These are phyloP conservation scores for Tetrax tetrax DNA, from an alignment of 2,113 vertebrate species.

Conservation along the genomic window DNA sequence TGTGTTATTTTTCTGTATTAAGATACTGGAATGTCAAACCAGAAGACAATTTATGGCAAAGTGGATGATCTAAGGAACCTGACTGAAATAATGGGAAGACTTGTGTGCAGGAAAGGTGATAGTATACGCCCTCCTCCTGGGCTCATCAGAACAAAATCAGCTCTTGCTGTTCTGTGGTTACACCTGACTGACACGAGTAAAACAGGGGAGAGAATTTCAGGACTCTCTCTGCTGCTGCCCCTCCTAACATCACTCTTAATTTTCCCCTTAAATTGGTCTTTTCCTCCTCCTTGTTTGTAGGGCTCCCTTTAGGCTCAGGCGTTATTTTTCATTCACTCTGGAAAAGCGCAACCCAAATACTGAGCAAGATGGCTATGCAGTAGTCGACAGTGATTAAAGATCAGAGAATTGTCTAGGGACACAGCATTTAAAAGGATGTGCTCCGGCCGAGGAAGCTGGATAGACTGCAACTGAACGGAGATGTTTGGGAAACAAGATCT, in stretches of 20 bases:
- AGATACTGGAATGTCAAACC: background rate
- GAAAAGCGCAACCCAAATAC: background rate
- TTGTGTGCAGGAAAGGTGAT: rapidly evolving
- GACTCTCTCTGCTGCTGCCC: background rate
- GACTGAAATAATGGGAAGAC: background rate
- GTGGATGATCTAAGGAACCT: background rate
- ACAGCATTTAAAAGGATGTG: background rate
- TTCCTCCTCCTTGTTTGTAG: background rate
- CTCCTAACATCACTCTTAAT: background rate
- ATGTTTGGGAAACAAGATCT: background rate
- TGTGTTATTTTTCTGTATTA: background rate
- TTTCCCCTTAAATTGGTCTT: background rate
- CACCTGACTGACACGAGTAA: background rate
- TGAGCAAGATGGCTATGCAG: background rate
- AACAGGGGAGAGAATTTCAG: background rate
- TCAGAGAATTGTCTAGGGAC: background rate
- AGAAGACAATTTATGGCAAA: background rate
- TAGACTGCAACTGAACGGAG: background rate
- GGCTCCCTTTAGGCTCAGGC: background rate
- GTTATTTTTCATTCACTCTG: background rate
- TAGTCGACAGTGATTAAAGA: background rate
- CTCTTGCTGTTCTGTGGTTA: background rate
- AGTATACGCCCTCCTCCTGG: background rate
- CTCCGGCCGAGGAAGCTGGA: background rate
- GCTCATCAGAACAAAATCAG: background rate